Evolutionary conservation across 2,797 vertebrate genomes (phyloP).

Genomic region (Acipenser oxyrinchus): DNA sequence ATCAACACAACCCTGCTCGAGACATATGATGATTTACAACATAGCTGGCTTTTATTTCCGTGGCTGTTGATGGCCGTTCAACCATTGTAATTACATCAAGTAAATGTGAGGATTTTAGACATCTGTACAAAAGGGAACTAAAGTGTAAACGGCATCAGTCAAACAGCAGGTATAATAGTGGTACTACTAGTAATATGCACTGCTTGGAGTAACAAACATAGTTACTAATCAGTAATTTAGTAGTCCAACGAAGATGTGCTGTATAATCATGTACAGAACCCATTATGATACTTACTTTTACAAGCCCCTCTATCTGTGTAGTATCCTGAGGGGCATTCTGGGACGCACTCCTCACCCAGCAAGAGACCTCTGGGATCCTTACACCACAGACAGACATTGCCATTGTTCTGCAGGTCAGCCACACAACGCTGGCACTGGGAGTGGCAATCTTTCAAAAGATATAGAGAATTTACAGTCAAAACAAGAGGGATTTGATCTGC

Average conservation of each 20-base stretch:
- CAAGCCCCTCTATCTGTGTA: slow-evolving; percentile 59
- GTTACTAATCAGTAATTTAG: not conserved
- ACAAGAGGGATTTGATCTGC: not conserved
- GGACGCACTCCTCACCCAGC: slow-evolving; percentile 70
- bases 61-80: too few relatives aligned
- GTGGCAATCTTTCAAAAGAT: slow-evolving; percentile 65
- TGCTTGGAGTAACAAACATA: too few relatives aligned
- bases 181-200: too few relatives aligned
- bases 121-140: too few relatives aligned
- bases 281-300: slow-evolving; percentile 54
- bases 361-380: slow-evolving; percentile 52
- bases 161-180: too few relatives aligned
- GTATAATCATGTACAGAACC: not conserved
- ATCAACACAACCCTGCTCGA: too few relatives aligned
- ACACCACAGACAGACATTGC: slow-evolving; percentile 78
- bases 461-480: slow-evolving; percentile 10
- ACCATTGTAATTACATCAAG: too few relatives aligned
- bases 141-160: too few relatives aligned
- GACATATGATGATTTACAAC: too few relatives aligned
- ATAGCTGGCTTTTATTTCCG: too few relatives aligned
- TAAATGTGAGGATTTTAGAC: too few relatives aligned
- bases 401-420: slow-evolving; percentile 54
- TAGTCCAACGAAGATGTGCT: too few relatives aligned
- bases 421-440: slow-evolving; percentile 70
- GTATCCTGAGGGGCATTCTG: slow-evolving; percentile 61